These are phyloP conservation scores for Ridgeia piscesae DNA, from an alignment of 1,140 invertebrate species.

Conservation along the genomic window DNA sequence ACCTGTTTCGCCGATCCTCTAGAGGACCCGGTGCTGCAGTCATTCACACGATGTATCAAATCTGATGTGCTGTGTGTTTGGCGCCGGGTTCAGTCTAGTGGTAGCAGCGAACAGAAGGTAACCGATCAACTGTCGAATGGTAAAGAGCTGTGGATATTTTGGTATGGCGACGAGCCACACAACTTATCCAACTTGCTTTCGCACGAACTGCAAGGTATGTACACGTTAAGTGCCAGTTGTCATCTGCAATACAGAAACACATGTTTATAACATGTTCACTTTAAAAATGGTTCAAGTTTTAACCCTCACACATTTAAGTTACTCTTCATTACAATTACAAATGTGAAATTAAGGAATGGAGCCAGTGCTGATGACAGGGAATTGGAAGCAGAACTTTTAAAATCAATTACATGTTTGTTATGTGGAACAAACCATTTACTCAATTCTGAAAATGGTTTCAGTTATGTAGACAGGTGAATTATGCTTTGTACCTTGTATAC, in stretches of 20 bases:
- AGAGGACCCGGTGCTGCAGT: slow-evolving; percentile 89
- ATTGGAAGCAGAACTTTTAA: no score
- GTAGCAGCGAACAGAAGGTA: slow-evolving; percentile 35
- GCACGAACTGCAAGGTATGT: slow-evolving; percentile 72
- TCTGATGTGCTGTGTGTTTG: slow-evolving; percentile 95
- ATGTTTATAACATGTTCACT: no score
- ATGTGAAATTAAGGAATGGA: neutral
- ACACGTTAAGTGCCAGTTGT: neutral
- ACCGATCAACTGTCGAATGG: slow-evolving; percentile 40
- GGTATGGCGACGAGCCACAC: slow-evolving; percentile 90
- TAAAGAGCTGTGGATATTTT: slow-evolving; percentile 98
- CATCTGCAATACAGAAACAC: neutral
- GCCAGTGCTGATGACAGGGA: no score
- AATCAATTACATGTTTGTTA: neutral
- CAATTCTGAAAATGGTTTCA: neutral
- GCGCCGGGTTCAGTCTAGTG: slow-evolving; percentile 69
- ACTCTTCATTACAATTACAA: neutral
- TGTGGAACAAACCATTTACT: neutral
- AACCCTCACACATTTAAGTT: neutral
- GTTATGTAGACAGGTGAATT: neutral
- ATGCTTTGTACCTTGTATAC: neutral
- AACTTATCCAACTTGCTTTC: slow-evolving; percentile 64
- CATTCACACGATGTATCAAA: slow-evolving; percentile 89
- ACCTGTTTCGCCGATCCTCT: slow-evolving; percentile 64
- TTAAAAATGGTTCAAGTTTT: no score